These are phyloP conservation scores for Atta texana DNA, from an alignment of 1,140 invertebrate genomes.

Conservation along the genomic window DNA sequence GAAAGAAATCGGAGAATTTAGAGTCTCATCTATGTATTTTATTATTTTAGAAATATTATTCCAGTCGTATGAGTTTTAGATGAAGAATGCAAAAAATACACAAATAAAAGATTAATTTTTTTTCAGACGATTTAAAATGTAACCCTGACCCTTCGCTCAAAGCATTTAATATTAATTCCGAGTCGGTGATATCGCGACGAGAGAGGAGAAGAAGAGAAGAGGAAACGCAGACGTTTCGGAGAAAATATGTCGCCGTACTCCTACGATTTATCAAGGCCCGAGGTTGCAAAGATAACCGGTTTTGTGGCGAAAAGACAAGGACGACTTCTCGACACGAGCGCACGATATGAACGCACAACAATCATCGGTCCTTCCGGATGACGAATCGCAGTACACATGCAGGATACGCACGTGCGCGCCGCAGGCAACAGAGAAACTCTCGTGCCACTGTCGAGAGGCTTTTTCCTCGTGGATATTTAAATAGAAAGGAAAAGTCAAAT, in stretches of 20 bases:
- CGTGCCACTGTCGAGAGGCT: conserved; percentile 23
- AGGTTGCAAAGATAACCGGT: conserved; percentile 53
- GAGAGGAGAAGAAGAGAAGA: background rate
- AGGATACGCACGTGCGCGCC: conserved; percentile 56
- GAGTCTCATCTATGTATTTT: background rate
- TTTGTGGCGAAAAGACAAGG: conserved; percentile 51
- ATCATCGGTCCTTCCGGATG: conserved; percentile 60
- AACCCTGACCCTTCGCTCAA: background rate
- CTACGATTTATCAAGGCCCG: conserved; percentile 46
- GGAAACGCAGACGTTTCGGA: conserved; percentile 30
- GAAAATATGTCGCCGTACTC: conserved; percentile 46
- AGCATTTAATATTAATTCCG: conserved; percentile 18
- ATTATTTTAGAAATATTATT: background rate
- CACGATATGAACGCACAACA: conserved; percentile 42
- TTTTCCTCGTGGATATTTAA: conserved; percentile 30
- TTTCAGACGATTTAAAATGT: background rate
- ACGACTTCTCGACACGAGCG: conserved; percentile 43
- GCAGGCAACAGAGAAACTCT: conserved; percentile 29
- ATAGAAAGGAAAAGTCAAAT: conserved; percentile 47
- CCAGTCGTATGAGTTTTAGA: background rate
- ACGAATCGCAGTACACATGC: conserved; percentile 31
- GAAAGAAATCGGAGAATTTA: background rate
- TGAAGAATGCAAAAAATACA: background rate
- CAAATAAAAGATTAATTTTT: background rate
- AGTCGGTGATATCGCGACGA: background rate